Percentiles rank a stretch among this genome's conserved stretches.
Evolutionary conservation across 2,797 vertebrate genomes (phyloP).

Genomic region (Macroramphosus scolopax): DNA sequence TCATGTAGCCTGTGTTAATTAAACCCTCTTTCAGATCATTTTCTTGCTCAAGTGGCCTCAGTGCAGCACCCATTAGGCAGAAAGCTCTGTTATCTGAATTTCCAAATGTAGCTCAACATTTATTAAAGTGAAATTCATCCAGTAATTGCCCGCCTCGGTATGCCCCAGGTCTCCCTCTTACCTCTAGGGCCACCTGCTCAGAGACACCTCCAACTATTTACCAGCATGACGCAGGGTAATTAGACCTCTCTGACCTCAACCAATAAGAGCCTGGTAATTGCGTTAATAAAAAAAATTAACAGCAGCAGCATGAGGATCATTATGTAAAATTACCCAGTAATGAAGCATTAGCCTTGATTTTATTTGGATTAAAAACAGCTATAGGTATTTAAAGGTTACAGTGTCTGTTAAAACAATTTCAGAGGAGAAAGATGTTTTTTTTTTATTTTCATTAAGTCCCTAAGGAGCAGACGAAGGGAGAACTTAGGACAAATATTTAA

Average conservation of each 20-base stretch:
- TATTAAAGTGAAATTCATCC: constrained; percentile 97
- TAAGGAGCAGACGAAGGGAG: constrained; percentile 15
- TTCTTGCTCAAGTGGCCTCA: constrained; percentile 87
- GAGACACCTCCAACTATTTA: constrained; percentile 81
- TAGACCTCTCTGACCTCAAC: constrained; percentile 79
- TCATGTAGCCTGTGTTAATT: constrained; percentile 91
- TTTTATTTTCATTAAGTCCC: constrained; percentile 30
- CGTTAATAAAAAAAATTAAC: constrained; percentile 83
- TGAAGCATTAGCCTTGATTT: constrained; percentile 86
- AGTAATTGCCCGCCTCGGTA: constrained; percentile 88
- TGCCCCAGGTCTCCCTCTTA: constrained; percentile 88
- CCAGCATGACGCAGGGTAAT: constrained; percentile 80
- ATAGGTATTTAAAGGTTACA: constrained; percentile 75
- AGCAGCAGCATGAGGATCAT: constrained; percentile 81
- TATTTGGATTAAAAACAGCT: constrained; percentile 85
- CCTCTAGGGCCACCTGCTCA: constrained; percentile 90
- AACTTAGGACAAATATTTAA: constrained; percentile 19
- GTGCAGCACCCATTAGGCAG: constrained; percentile 84
- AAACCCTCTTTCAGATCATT: constrained; percentile 95
- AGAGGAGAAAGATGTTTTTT: constrained; percentile 34
- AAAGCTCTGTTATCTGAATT: constrained; percentile 90
- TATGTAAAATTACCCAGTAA: constrained; percentile 85
- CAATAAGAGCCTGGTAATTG: constrained; percentile 82
- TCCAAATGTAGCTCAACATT: constrained; percentile 93
- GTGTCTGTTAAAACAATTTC: constrained; percentile 60